These are phyloP conservation scores for Anthoscopus minutus DNA, from an alignment of 2,113 vertebrate genomes.

Conservation along the genomic window DNA sequence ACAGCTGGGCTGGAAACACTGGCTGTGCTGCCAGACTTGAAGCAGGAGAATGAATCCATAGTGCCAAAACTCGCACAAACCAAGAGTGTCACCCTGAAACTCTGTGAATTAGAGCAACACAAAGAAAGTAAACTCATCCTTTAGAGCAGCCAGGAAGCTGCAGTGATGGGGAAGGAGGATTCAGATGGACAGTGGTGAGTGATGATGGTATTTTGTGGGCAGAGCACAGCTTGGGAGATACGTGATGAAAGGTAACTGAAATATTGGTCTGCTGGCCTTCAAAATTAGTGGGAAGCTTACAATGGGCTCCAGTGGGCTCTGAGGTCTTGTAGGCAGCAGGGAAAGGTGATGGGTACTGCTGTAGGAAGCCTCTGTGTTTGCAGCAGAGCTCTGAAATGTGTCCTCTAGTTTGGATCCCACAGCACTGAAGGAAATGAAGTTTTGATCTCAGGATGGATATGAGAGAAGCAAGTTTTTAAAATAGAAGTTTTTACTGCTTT, in stretches of 20 bases:
- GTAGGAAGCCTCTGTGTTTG: background rate
- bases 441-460: background rate
- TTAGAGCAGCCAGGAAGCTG: background rate
- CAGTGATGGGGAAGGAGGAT: background rate
- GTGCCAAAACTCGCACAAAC: background rate
- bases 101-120: background rate
- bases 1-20: background rate
- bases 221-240: background rate
- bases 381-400: background rate
- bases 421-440: background rate
- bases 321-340: background rate
- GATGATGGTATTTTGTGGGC: background rate
- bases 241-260: background rate
- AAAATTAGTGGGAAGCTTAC: background rate
- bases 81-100: background rate
- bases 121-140: background rate
- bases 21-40: background rate
- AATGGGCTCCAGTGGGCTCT: background rate
- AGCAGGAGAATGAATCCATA: background rate
- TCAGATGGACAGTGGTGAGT: background rate
- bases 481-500: background rate
- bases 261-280: background rate
- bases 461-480: background rate
- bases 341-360: background rate
- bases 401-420: background rate